These are phyloP conservation scores for Steatocranus sp. DNA, from an alignment of 2,797 vertebrate genomes.

Conservation along the genomic window DNA sequence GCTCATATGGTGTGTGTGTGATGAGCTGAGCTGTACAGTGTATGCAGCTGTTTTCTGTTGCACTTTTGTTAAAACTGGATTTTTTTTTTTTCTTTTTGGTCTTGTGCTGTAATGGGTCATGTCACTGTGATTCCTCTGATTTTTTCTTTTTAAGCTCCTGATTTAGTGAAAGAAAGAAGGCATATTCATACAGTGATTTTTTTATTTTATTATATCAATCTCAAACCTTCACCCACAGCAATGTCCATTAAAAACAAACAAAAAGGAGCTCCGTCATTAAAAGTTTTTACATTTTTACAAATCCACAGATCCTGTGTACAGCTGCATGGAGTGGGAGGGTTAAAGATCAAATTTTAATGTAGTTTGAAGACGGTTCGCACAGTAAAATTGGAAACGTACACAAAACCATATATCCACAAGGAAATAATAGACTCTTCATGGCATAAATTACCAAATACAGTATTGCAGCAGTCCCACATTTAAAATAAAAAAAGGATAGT, in stretches of 20 bases:
- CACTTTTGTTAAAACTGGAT: background rate
- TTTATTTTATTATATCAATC: constrained; percentile 75
- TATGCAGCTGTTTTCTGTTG: background rate
- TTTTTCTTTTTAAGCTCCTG: background rate
- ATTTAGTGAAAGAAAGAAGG: background rate
- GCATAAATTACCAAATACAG: constrained; percentile 78
- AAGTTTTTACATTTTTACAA: constrained; percentile 93
- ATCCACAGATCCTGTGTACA: constrained; percentile 83
- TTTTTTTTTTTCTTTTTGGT: background rate
- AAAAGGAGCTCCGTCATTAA: constrained; percentile 81
- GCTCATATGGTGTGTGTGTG: background rate
- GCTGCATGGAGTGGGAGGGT: constrained; percentile 74
- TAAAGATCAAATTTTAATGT: constrained; percentile 77
- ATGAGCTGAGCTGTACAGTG: background rate
- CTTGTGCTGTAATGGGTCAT: background rate
- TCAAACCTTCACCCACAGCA: constrained; percentile 74
- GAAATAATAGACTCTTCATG: constrained; percentile 83
- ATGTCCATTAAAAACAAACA: constrained; percentile 92
- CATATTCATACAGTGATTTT: constrained; percentile 61
- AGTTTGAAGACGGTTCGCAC: constrained; percentile 78
- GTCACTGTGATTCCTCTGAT: background rate
- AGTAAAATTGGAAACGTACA: constrained; percentile 86
- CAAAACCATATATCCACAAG: constrained; percentile 78
- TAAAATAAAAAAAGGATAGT: constrained; percentile 5
- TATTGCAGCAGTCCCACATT: constrained; percentile 98